Evolutionary conservation across 1,140 invertebrate species (phyloP).

Genomic region (Drosophila nannoptera): DNA sequence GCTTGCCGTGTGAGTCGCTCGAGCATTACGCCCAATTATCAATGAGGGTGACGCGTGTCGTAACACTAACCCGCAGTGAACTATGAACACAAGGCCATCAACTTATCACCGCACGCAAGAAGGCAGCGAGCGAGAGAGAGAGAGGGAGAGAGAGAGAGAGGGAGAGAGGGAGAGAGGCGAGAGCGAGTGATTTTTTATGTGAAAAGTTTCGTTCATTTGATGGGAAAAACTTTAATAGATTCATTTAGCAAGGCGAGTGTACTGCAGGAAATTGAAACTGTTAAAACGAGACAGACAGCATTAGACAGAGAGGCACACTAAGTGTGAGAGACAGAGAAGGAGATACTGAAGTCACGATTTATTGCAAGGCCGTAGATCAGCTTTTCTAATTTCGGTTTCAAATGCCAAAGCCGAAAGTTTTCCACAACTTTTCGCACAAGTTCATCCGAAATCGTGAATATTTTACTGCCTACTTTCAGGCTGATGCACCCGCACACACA

Average conservation of each 20-base stretch:
- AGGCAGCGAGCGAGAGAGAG: background rate
- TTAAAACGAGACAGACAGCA: slow-evolving; percentile 24
- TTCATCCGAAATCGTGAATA: slow-evolving; percentile 59
- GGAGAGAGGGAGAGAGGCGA: slow-evolving; percentile 14
- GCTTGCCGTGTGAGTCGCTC: slow-evolving; percentile 52
- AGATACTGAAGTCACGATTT: slow-evolving; percentile 33
- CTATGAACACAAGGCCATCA: background rate
- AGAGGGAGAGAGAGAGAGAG: background rate
- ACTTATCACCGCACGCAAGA: background rate
- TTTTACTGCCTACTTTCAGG: slow-evolving; percentile 58
- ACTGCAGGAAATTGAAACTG: slow-evolving; percentile 68
- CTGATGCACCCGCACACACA: background rate
- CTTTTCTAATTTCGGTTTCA: slow-evolving; percentile 40
- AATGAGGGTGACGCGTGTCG: slow-evolving; percentile 53
- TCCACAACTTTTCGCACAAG: slow-evolving; percentile 55
- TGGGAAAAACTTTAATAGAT: slow-evolving; percentile 75
- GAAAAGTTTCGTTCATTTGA: slow-evolving; percentile 74
- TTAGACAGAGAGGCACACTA: slow-evolving; percentile 25
- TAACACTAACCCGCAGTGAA: slow-evolving; percentile 29
- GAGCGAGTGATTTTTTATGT: slow-evolving; percentile 55
- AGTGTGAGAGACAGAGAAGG: slow-evolving; percentile 32
- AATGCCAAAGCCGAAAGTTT: slow-evolving; percentile 54
- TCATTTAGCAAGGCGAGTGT: slow-evolving; percentile 71
- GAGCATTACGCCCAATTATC: slow-evolving; percentile 61
- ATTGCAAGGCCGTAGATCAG: slow-evolving; percentile 50